Evolutionary conservation across 1,140 invertebrate species (phyloP), one percentile per base, ranked within the genome.

Genomic region (Drosophila watanabei): DNA sequence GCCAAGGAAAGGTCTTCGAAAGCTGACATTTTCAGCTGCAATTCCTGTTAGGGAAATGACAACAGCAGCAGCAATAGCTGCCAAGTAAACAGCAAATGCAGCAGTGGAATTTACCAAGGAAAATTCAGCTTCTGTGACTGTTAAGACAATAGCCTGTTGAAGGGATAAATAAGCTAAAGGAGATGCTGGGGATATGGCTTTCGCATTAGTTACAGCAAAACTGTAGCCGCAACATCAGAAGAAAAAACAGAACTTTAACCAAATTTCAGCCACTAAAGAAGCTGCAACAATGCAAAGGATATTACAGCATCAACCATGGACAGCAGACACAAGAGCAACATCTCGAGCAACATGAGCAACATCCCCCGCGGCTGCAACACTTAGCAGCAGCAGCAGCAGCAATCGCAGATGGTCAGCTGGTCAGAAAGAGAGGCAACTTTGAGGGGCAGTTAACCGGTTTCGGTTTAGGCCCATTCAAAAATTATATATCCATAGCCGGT

Each of bases 401-500:
- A 2, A 41, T 30, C 52, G 48, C 46, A 84, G 63, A 62, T 63
- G 62, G 49, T 68, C 49, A 57, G 33, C n/a, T 59, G 33, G 20
- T 24, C 48, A n/a, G 8, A 37, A 37, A 46, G 33, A 60, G 46
- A 48, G 58, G 43, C 37, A 61, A n/a, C 1, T 5, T 11, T 13
- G n/a, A 43, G 41, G 20, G 24, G 20, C 49, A 61, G 58, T 49
- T 89, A 88, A 89, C 84, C 77, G 82, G 85, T 82, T 57, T 57
- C n/a, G 20, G 35, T 57, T 85, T 85, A 37, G 46, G 54, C 20
- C 33, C 46, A 46, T 56, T 59, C 37, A 51, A 58, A 82, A 82
- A 79, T 52, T 35, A 39, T 51, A 72, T 75, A 68, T 45, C 57
- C 68, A 78, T 45, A 87, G 84, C 84, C 84, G 84, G 84, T 87